These are phyloP conservation scores for Hyla sarda DNA, from an alignment of 2,113 vertebrate genomes.

Conservation along the genomic window DNA sequence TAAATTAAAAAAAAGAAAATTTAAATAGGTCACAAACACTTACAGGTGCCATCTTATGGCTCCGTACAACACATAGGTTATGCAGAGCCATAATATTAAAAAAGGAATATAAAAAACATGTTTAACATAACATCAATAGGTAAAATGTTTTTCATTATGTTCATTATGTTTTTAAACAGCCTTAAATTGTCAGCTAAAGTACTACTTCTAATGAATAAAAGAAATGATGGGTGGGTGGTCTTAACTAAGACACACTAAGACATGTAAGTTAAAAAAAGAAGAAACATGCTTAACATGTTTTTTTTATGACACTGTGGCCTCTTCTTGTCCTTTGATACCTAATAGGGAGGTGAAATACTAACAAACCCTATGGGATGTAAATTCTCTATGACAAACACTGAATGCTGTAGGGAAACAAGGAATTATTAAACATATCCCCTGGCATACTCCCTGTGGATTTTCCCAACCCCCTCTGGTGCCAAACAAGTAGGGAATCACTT, in stretches of 20 bases:
- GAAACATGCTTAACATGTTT: background rate
- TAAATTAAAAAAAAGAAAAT: no score
- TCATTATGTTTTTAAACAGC: background rate
- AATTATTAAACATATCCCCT: constrained; percentile 10
- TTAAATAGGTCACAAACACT: no score
- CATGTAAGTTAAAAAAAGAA: background rate
- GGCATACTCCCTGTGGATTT: constrained; percentile 5
- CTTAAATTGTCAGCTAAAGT: no score
- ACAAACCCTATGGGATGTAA: background rate
- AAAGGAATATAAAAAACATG: no score
- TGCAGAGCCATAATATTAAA: no score
- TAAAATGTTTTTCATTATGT: no score
- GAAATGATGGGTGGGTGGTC: background rate
- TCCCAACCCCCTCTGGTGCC: constrained; percentile 9
- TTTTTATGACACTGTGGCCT: background rate
- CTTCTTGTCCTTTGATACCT: background rate
- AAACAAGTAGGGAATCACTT: constrained; percentile 1
- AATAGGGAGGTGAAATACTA: background rate
- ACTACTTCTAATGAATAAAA: background rate
- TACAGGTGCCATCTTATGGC: no score
- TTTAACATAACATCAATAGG: no score
- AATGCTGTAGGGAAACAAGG: background rate
- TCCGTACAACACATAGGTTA: no score
- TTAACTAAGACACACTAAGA: background rate
- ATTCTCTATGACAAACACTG: background rate